phyloP scores from a whole-genome alignment of 2,888 invertebrate genomes.

The Polylopha cassiicola region DNA sequence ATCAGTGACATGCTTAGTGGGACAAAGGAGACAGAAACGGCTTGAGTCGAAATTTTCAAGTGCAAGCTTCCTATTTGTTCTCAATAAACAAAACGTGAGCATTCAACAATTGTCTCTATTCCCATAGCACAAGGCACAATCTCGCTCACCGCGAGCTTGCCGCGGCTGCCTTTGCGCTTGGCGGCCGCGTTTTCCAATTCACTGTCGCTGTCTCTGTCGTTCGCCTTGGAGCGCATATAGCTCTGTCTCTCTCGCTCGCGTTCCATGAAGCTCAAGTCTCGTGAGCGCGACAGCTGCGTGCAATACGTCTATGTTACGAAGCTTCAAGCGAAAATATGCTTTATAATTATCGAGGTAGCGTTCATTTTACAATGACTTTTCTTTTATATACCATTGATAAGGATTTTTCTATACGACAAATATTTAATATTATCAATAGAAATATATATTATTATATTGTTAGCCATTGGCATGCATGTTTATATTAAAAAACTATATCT shows the following conservation, averaged over 20 bases:
- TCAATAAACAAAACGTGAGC: constrained; percentile 7
- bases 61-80: too few species aligned
- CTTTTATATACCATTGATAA: constrained; percentile 9
- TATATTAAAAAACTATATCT: constrained; percentile 19
- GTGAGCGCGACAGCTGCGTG: constrained; percentile 71
- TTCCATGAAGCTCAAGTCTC: constrained; percentile 71
- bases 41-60: too few species aligned
- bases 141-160: constrained; percentile 83
- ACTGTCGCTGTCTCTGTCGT: constrained; percentile 89
- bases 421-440: constrained; percentile 26
- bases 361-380: not conserved
- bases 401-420: too few species aligned
- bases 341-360: constrained; percentile 25
- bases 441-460: constrained; percentile 28
- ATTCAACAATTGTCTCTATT: constrained; percentile 40
- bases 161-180: constrained; percentile 78
- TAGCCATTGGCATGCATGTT: constrained; percentile 22
- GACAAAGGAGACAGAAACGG: too few species aligned
- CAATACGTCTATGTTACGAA: constrained; percentile 50
- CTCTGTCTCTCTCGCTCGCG: constrained; percentile 72
- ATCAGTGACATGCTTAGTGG: too few species aligned
- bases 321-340: constrained; percentile 17
- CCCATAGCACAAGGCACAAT: constrained; percentile 37
- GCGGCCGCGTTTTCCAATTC: constrained; percentile 81
- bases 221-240: constrained; percentile 73